Evolutionary conservation across 2,888 invertebrate species (phyloP).

Genomic region (Coenonympha glycerion): DNA sequence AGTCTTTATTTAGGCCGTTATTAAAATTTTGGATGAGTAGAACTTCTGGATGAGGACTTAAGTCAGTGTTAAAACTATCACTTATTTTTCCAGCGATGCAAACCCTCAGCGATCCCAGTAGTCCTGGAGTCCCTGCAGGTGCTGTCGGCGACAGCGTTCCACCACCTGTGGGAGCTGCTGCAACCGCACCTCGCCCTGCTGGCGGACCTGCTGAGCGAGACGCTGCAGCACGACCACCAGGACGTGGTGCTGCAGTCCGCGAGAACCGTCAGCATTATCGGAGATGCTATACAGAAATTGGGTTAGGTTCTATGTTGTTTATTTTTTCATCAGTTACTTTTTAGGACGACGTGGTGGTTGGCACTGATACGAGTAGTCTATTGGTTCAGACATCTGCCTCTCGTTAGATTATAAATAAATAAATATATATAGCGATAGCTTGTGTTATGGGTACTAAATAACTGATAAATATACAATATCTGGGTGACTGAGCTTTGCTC

Average conservation of each 20-base stretch:
- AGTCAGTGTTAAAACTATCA: too few species aligned
- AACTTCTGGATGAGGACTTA: too few species aligned
- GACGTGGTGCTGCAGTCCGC: conserved; percentile 84
- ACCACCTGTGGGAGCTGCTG: conserved; percentile 75
- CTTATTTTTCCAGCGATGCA: conserved; percentile 45
- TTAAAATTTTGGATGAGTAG: too few species aligned
- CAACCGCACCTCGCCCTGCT: conserved; percentile 76
- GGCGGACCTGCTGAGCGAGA: conserved; percentile 75
- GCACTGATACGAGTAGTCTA: too few species aligned
- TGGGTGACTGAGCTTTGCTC: too few species aligned
- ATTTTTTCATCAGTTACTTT: background rate
- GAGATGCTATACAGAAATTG: conserved; percentile 76
- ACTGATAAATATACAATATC: too few species aligned
- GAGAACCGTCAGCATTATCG: conserved; percentile 80
- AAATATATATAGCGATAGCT: too few species aligned
- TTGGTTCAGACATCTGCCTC: too few species aligned
- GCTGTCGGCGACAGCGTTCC: conserved; percentile 77
- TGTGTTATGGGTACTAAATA: too few species aligned
- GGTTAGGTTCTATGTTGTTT: conserved; percentile 41
- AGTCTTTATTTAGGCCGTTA: too few species aligned
- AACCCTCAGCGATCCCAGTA: conserved; percentile 78
- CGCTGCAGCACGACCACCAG: conserved; percentile 77
- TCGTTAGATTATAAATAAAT: too few species aligned
- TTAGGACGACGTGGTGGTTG: too few species aligned
- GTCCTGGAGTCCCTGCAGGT: conserved; percentile 87